Base-by-base conservation (phyloP, 53 echinoderm and acorn worm species). In the Temnopleurus reevesii region DNA sequence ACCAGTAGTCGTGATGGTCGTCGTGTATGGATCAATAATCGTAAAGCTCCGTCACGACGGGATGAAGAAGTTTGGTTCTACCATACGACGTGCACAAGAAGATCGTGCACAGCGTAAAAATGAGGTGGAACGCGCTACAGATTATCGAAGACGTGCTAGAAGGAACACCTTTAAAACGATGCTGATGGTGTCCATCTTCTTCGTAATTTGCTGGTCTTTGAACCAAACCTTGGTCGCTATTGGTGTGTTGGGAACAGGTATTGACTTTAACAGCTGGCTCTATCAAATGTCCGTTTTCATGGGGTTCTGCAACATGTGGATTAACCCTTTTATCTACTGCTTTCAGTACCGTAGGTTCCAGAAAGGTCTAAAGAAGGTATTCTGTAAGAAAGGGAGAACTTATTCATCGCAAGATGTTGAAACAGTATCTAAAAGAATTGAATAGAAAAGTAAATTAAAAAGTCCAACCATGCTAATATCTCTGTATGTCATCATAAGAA, bases 291-390 rank as follows among this genome's bases (percentile, higher is more conserved):
- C 79, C 4, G 79, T 47, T 3, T 79, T 79, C 21, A 17, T 79
- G 4, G 49, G 79, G 13, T 79, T 79, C 17, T 46, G 79, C 1
- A 79, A 79, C 49, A 79, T 79, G 46, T 79, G 79, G 79, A 79
- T 79, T 1, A 79, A 79, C 19, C 79, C 77, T 0, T 79, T 79
- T 28, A 79, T 79, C 17, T 79, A 79, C 23, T 25, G 46, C 7
- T 79, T 79, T 46, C 79, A 79, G 15, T 79, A 79, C 28, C 47
- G 79, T 41, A 17, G 49, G 49, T 79, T 79, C 46, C 79, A 79
- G 49, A 79, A 46, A 79, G 79, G 79, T 29, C 46, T 79, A 17
- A 79, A 15, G 46, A 79, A 26, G 46, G 29, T 79, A 1, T 79
- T 79, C 28, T 49, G 79, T 27, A 49, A 29, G 46, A 10, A 49